Evolutionary conservation across 2,888 invertebrate species (phyloP), one percentile per base, ranked within the genome.

Genomic region (Abscondita cerata): DNA sequence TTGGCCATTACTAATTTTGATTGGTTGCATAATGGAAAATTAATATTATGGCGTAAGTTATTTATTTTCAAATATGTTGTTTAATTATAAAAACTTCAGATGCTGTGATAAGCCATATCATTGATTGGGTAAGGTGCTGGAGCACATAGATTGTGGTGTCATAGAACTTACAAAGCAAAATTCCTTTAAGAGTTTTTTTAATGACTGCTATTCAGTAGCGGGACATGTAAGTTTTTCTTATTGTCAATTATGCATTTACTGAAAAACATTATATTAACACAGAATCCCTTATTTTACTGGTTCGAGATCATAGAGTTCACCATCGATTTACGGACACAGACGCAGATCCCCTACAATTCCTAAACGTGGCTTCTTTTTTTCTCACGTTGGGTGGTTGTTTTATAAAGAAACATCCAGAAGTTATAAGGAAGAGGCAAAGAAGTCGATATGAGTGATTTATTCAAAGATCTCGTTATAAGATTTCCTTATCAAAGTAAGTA

Each of bases 381-480:
- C 96, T 0, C 96, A 97, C 77, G 88, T 95, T 34, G 96, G 96
- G 16, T 97, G 96, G 97, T 83, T 96, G 16, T 89, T 92, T n/a
- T 89, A 87, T 90, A 86, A 87, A 87, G 71, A 96, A 96, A 78
- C 95, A 95, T 78, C 93, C 94, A 0, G 90, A 92, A 61, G 94
- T 96, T 1, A 81, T 90, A 50, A 82, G 82, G n/a, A 16, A 89
- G 91, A 73, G 96, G 96, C 19, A 84, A 83, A 54, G 86, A 87
- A 72, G 82, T 96, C 12, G 93, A 96, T 75, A 87, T 95, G 85
- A 88, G 86, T 33, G 96, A 97, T 76, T 84, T 96, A 18, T 68
- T 82, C 19, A 83, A 83, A 16, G 95, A 96, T 82, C 91, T 93
- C 0, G 84, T 95, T 0, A 83, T 92, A 1, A 81, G 81, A 34